A percentile compares a stretch with the other conserved stretches of the same genome.
Conservation (phyloP, 1,140 invertebrate genomes). For the Gonatopus flavifemur region DNA sequence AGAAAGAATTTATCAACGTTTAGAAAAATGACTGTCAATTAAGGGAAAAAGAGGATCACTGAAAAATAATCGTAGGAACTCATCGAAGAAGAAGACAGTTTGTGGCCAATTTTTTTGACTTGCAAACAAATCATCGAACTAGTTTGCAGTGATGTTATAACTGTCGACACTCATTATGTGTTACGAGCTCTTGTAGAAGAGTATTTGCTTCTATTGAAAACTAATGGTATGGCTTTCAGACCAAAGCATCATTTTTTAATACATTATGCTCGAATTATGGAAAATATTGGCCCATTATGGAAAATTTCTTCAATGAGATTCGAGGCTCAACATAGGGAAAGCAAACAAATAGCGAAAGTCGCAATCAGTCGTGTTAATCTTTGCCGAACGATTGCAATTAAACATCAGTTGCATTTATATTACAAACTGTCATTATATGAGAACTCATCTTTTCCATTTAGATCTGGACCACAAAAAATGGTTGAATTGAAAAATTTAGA, state of each 20-base stretch:
- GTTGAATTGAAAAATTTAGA: neutral
- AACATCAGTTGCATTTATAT: constrained; percentile 13
- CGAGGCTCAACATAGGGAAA: constrained; percentile 12
- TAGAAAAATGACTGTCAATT: too few relatives aligned
- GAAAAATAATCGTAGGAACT: too few relatives aligned
- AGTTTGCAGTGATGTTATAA: neutral
- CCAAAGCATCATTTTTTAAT: constrained; percentile 11
- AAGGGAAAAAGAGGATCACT: too few relatives aligned
- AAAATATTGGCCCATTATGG: neutral
- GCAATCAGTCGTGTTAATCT: constrained; percentile 9
- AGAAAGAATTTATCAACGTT: too few relatives aligned
- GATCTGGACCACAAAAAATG: neutral
- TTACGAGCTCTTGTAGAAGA: neutral
- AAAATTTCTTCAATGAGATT: constrained; percentile 4
- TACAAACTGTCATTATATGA: constrained; percentile 3
- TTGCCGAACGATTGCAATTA: constrained; percentile 9
- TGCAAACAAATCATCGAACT: neutral
- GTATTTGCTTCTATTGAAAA: neutral
- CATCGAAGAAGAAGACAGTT: neutral
- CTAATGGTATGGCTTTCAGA: neutral
- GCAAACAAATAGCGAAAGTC: constrained; percentile 3
- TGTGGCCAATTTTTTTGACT: neutral
- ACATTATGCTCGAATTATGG: constrained; percentile 7
- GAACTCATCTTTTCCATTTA: neutral
- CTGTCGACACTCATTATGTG: neutral